Evolutionary conservation across 2,113 vertebrate genomes (phyloP).

Genomic region (Dromaius novaehollandiae): DNA sequence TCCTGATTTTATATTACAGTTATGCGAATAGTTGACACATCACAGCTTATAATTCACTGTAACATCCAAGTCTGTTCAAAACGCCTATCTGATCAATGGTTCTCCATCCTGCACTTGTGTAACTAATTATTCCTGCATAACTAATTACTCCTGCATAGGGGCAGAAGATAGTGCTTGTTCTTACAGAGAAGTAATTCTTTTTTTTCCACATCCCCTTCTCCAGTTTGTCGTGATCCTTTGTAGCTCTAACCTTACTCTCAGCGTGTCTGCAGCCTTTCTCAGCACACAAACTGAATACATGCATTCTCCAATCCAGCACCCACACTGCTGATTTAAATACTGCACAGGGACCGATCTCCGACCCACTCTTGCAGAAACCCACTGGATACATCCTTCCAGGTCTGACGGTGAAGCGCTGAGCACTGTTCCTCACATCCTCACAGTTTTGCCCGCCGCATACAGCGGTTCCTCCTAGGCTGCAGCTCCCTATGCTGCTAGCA

Average conservation of each 20-base stretch:
- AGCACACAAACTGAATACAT: background rate
- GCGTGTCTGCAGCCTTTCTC: background rate
- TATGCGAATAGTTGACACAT: background rate
- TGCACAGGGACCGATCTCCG: background rate
- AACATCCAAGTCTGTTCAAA: background rate
- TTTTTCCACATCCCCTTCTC: background rate
- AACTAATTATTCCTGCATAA: background rate
- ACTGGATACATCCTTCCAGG: background rate
- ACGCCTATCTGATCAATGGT: rapidly evolving
- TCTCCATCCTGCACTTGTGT: background rate
- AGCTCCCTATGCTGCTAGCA: rapidly evolving
- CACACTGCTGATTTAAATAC: background rate
- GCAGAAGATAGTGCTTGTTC: background rate
- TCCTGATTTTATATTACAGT: background rate
- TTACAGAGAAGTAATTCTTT: background rate
- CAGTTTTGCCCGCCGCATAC: background rate
- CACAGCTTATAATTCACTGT: background rate
- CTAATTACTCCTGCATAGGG: background rate
- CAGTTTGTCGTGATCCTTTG: background rate
- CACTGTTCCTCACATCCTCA: background rate
- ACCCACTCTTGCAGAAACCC: no score
- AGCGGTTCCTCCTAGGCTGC: background rate
- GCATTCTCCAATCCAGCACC: background rate
- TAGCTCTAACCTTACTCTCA: rapidly evolving
- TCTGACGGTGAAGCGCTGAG: background rate